Evolutionary conservation across 2,113 vertebrate species (phyloP), one percentile per base, ranked within the genome.

Genomic region (Ceuthmochares aereus): DNA sequence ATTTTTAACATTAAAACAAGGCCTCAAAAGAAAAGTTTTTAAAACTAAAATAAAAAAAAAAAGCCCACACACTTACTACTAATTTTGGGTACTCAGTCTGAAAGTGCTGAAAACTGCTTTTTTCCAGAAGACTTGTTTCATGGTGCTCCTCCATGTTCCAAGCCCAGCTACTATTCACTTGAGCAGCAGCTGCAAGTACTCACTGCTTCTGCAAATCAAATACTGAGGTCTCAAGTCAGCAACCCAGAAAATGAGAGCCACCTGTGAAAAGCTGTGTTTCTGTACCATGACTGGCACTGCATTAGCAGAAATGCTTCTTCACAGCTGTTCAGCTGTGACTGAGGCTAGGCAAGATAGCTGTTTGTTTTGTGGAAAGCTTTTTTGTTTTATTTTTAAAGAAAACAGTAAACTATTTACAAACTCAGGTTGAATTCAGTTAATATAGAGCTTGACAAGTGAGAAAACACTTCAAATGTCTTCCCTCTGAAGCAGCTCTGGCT

Each of bases 231-330:
- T 89, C 89, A 95, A 96, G 95, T 97, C 96, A 96, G 95, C 93
- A 96, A 73, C 91, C 95, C 94, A 95, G 91, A 95, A 97, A 97
- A 96, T 94, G 94, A 95, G 93, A 94, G 89, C 86, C 96, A 97
- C 95, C 94, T 96, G 95, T 67, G 87, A 94, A 82, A 87, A 72
- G 69, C 89, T 82, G 83, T 5, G 56, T 64, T 91, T 78, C 80
- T 90, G 73, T 60, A 68, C 83, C 6, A 4, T 78, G 80, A 86
- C 80, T 92, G 69, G 80, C 87, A 84, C 80, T 55, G 88, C 83
- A 74, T 80, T 92, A 90, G 59, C 92, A 80, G 66, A 88, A 90
- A 86, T 18, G 55, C 64, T 81, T 76, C 90, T 94, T 78, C 89
- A 49, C 90, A 95, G 95, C 90, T 88, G 83, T n/a, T 95, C 87